phyloP scores from a whole-genome alignment of 1,140 invertebrate genomes.

The Drosophila saltans region DNA sequence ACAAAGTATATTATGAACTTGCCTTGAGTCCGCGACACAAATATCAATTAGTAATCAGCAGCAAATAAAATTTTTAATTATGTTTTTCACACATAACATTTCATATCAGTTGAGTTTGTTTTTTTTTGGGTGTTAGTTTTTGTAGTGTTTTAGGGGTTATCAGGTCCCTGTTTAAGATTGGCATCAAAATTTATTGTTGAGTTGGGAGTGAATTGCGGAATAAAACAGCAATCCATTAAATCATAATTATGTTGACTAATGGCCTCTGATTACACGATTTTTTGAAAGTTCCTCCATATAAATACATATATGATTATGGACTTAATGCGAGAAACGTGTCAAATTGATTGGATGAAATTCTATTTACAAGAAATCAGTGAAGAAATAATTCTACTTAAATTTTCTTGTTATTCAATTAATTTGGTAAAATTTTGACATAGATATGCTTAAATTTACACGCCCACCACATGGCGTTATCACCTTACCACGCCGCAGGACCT shows the following conservation, averaged over 20 bases:
- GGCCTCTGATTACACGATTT: slow-evolving; percentile 49
- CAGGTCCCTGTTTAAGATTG: slow-evolving; percentile 34
- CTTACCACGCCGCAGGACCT: slow-evolving; percentile 57
- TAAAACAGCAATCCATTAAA: slow-evolving; percentile 53
- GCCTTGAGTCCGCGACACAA: slow-evolving; percentile 30
- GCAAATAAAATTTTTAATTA: slow-evolving; percentile 60
- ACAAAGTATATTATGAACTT: slow-evolving; percentile 8
- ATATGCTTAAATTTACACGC: slow-evolving; percentile 59
- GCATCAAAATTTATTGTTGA: slow-evolving; percentile 48
- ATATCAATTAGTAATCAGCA: slow-evolving; percentile 58
- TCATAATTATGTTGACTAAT: slow-evolving; percentile 71
- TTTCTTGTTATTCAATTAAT: neutral
- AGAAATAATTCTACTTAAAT: too few relatives aligned
- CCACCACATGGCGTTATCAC: slow-evolving; percentile 30
- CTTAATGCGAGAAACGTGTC: slow-evolving; percentile 62
- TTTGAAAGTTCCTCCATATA: slow-evolving; percentile 50
- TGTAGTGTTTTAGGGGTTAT: slow-evolving; percentile 12
- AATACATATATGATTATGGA: slow-evolving; percentile 22
- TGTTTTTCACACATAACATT: slow-evolving; percentile 49
- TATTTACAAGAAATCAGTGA: too few relatives aligned
- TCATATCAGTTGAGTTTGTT: slow-evolving; percentile 26
- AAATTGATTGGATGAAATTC: neutral
- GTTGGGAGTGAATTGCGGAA: slow-evolving; percentile 33
- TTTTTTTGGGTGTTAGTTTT: slow-evolving; percentile 9
- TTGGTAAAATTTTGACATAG: slow-evolving; percentile 11